Percentiles rank a stretch among this genome's conserved stretches.
phyloP scores from a whole-genome alignment of 2,797 vertebrate genomes.

The Threskiornis aethiopicus region DNA sequence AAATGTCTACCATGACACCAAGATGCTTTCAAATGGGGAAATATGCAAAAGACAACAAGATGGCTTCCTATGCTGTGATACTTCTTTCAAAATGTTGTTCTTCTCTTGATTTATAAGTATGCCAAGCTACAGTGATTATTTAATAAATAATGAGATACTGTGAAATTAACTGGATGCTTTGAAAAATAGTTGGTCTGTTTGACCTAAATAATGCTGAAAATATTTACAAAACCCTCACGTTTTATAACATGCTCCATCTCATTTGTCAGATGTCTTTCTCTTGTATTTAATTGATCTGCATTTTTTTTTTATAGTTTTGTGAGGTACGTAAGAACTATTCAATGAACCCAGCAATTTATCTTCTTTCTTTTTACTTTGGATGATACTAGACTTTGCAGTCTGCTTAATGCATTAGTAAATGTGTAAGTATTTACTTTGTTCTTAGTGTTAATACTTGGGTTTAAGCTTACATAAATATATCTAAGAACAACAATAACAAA shows the following conservation, averaged over 20 bases:
- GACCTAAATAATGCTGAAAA: neutral
- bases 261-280: neutral
- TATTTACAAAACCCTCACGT: neutral
- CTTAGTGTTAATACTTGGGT: neutral
- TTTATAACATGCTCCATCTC: neutral
- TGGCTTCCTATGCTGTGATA: neutral
- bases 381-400: neutral
- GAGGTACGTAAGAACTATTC: neutral
- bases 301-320: neutral
- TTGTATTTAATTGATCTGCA: neutral
- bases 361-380: neutral
- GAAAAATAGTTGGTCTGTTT: neutral
- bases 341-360: neutral
- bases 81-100: neutral
- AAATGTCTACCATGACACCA: neutral
- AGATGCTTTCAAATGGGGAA: neutral
- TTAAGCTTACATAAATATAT: neutral
- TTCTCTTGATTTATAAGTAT: neutral
- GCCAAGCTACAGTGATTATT: neutral
- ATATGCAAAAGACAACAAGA: neutral
- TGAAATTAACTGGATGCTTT: neutral
- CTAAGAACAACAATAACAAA: neutral
- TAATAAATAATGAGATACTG: neutral
- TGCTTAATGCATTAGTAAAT: neutral
- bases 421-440: neutral